Evolutionary conservation across 2,888 invertebrate species (phyloP).

Genomic region (Rotaria macrura): DNA sequence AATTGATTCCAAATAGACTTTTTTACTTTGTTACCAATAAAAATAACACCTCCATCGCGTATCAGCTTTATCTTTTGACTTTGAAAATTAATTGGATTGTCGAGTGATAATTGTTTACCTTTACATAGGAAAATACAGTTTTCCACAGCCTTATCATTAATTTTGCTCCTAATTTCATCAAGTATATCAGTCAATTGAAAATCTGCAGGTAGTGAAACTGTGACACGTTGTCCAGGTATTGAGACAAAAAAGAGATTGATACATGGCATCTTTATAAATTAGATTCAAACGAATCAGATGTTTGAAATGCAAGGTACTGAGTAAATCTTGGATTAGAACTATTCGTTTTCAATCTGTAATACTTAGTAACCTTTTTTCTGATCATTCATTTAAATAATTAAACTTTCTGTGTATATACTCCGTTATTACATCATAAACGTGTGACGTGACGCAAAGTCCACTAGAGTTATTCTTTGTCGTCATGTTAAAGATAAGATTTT

Average conservation of each 20-base stretch:
- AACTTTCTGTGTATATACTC: not conserved
- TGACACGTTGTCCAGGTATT: not conserved
- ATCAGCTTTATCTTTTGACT: not conserved
- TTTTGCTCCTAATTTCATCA: not conserved
- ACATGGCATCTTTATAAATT: not conserved
- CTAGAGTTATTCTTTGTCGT: not conserved
- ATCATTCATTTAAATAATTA: not conserved
- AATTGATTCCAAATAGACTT: not conserved
- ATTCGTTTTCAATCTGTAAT: not conserved
- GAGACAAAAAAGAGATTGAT: not conserved
- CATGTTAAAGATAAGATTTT: not conserved
- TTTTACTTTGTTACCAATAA: not conserved
- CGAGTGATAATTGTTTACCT: not conserved
- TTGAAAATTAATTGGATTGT: not conserved
- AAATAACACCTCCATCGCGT: not conserved
- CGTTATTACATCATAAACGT: not conserved
- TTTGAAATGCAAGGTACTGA: no score
- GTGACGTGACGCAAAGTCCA: not conserved
- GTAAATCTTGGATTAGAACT: no score
- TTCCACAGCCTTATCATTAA: not conserved
- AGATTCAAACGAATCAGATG: no score
- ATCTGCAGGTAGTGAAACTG: not conserved
- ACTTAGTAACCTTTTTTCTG: no score
- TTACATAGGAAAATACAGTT: not conserved
- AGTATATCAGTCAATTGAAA: not conserved